A percentile compares a stretch with the other conserved stretches of the same genome.
These are phyloP conservation scores for Oreochromis niloticus DNA, from an alignment of 2,113 vertebrate species.

Conservation along the genomic window DNA sequence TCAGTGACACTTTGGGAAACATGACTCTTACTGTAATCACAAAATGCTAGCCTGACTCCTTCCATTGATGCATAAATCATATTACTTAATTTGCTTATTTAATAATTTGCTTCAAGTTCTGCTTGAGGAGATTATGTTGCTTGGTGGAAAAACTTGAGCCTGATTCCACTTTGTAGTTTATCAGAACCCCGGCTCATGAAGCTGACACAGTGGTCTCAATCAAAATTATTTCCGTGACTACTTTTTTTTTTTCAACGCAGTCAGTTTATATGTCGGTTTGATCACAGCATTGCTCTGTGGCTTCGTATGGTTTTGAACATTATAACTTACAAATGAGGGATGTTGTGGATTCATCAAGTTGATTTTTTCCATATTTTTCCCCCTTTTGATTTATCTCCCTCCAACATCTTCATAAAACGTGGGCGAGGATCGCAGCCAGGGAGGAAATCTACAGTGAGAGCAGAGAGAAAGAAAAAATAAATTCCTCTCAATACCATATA, in stretches of 20 bases:
- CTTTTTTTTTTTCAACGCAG: neutral
- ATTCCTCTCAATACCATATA: neutral
- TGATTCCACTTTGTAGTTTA: neutral
- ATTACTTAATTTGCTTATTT: neutral
- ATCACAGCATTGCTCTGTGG: neutral
- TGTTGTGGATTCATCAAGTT: neutral
- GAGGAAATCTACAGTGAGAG: neutral
- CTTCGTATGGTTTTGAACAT: neutral
- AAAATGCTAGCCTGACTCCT: neutral
- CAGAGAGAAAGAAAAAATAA: neutral
- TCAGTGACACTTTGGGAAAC: neutral
- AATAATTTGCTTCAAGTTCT: neutral
- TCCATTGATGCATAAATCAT: neutral
- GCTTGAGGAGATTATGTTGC: neutral
- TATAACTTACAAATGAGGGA: neutral
- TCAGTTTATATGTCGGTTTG: neutral
- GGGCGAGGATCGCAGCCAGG: neutral
- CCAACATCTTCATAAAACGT: neutral
- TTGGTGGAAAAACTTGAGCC: neutral
- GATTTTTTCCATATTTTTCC: neutral
- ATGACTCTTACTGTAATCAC: neutral
- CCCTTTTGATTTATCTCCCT: neutral
- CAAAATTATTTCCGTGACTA: neutral
- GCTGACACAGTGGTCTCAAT: neutral
- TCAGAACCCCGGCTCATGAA: accelerated